Evolutionary conservation across 1,140 invertebrate genomes (phyloP).

Genomic region (Tetramorium parvispinum): DNA sequence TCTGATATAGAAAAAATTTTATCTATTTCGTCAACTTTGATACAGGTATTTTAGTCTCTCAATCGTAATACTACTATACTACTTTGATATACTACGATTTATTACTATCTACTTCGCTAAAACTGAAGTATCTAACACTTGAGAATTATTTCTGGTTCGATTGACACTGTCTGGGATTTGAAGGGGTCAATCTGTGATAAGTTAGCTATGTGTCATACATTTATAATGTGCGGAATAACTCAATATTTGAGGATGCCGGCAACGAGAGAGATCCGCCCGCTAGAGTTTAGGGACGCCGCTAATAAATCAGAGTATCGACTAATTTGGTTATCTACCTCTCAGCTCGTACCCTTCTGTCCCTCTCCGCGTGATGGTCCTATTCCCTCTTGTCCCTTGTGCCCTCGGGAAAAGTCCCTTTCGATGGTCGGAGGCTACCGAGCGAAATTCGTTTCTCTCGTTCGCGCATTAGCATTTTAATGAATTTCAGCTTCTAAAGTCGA

Average conservation of each 20-base stretch:
- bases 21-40: background rate
- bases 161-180: background rate
- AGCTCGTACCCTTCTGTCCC: background rate
- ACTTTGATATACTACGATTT: too few species aligned
- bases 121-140: background rate
- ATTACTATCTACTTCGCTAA: background rate
- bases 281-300: conserved; percentile 54
- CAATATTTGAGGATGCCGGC: conserved; percentile 51
- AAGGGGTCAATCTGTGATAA: conserved; percentile 13
- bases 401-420: conserved; percentile 57
- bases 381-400: background rate
- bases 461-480: conserved; percentile 66
- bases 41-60: background rate
- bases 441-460: conserved; percentile 65
- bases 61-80: too few species aligned
- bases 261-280: conserved; percentile 28
- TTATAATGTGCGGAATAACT: conserved; percentile 60
- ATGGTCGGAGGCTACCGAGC: background rate
- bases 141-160: background rate
- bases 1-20: background rate
- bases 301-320: conserved; percentile 67
- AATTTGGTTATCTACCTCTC: conserved; percentile 63
- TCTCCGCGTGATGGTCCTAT: background rate
- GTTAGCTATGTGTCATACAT: conserved; percentile 59
- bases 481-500: conserved; percentile 59